Base-by-base conservation (phyloP, 2,888 invertebrate species). In the Onthophagus sagittarius region DNA sequence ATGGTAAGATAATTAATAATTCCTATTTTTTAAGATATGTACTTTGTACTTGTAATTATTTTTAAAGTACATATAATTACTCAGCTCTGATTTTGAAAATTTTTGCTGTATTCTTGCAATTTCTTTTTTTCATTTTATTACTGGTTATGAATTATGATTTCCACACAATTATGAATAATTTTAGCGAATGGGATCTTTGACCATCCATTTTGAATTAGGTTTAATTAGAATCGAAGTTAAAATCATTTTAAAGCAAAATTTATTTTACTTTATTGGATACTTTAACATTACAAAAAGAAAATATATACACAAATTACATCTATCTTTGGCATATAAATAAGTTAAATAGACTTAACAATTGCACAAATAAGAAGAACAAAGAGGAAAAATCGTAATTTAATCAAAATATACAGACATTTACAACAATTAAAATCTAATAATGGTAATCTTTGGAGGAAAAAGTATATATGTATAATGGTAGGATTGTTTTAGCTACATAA, bases 261-360 rank as follows among this genome's bases (percentile, higher is more conserved):
- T 14, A 64, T 64, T 64, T 15, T 1, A 13, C 9, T 64, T 64
- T 64, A 64, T 64, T 64, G 15, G 23, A 15, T 64, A 64, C 14
- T 64, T 64, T 23, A 23, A 64, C 14, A 14, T 67, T 67, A 67
- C 67, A 32, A 23, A 23, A 9, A 67, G 6, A 53, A 53, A 23
- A 67, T 67, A 64, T 23, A 64, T 64, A 67, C 67, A 67, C 23
- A 31, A 67, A 67, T 67, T 67, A 67, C 67, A 67, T 31, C 67
- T 53, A 67, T 67, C 67, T 67, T 67, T 67, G 67, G 67, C 23
- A 67, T 67, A 67, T 67, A 67, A 67, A 67, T 67, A 67, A 67
- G 67, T 67, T 67, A 67, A 67, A 67, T 67, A 67, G 67, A 31
- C n/a, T 31, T 32, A 67, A 67, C 13, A 23, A 67, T 67, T 67